Evolutionary conservation across 2,888 invertebrate genomes (phyloP), one percentile per base, ranked within the genome.

Genomic region (Temnothorax unifasciatus): DNA sequence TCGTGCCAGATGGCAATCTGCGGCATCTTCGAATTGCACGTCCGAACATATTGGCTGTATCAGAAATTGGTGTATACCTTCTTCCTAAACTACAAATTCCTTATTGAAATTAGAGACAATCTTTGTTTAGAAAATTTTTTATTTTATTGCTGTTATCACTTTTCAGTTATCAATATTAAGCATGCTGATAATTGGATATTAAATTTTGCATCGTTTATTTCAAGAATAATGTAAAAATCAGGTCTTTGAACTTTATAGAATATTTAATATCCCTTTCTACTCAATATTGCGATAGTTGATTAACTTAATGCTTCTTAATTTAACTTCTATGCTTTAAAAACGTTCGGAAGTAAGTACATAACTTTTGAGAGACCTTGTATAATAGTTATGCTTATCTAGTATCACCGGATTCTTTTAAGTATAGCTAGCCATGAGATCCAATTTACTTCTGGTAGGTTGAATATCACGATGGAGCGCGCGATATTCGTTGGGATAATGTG

Each of bases 1-100:
- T 82, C 86, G 79, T 86, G 82, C 74, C 76, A 81, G 75, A 85
- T 79, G 84, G 84, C 84, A 82, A 50, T 83, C 83, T 89, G 84
- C 79, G 82, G 85, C 68, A 81, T 86, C 69, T 91, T 69, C 68
- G 34, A 83, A 82, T 34, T 54, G 90, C 71, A 71, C 44, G n/a
- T 71, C 21, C 18, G 8, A 47, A 18, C 34, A 11, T 81, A 81
- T 74, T 29, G 57, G 79, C 13, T 59, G 57, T 79, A 13, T 44
- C 57, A 34, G 47, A 47, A 79, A 47, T 34, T n/a, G 8, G 8
- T n/a, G 18, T 57, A n/a, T 21, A 44, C 9, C 5, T 71, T 8
- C 47, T 50, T 74, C 4, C 9, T 47, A n/a, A 2, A 4, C n/a
- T 18, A 2, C 15, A 8, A 34, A 52, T 57, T 21, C 3, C 4